These are phyloP conservation scores for Galeopsomyia nigrocyanea DNA, from an alignment of 2,888 invertebrate species.

Conservation along the genomic window DNA sequence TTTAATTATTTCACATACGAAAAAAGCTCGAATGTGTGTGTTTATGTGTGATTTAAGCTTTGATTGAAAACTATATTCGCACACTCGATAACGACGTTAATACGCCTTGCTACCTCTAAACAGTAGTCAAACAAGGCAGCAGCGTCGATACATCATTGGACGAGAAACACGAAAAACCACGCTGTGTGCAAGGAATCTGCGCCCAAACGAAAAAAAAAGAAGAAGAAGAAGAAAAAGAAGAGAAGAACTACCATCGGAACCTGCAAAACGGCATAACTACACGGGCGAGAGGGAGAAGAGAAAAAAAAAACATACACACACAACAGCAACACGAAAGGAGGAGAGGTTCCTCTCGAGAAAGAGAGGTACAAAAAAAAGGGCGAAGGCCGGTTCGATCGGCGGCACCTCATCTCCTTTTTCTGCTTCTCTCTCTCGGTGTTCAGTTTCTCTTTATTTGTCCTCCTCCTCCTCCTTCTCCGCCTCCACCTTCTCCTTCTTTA, in stretches of 20 bases:
- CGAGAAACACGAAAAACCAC: neutral
- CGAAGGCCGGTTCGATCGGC: neutral
- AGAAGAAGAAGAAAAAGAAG: conserved; percentile 44
- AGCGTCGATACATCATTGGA: too few relatives aligned
- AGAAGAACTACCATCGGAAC: conserved; percentile 32
- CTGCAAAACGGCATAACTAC: too few relatives aligned
- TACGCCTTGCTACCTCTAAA: too few relatives aligned
- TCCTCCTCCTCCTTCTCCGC: conserved; percentile 16
- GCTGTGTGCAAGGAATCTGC: neutral
- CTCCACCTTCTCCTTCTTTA: conserved; percentile 1
- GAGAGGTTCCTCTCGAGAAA: conserved; percentile 18
- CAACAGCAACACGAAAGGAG: neutral
- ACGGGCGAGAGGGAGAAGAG: too few relatives aligned
- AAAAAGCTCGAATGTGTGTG: too few relatives aligned
- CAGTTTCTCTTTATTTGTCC: conserved; percentile 46
- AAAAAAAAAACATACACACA: too few relatives aligned
- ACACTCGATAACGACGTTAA: too few relatives aligned
- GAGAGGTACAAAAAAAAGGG: conserved; percentile 16
- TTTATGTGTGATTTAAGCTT: too few relatives aligned
- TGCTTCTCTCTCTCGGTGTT: conserved; percentile 29
- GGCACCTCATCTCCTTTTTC: too few relatives aligned
- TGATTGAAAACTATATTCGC: too few relatives aligned
- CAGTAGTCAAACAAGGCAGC: too few relatives aligned
- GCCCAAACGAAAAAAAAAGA: neutral
- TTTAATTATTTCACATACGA: too few relatives aligned